These are phyloP conservation scores for Polypterus bichir DNA, from an alignment of 2,113 vertebrate species.

Conservation along the genomic window DNA sequence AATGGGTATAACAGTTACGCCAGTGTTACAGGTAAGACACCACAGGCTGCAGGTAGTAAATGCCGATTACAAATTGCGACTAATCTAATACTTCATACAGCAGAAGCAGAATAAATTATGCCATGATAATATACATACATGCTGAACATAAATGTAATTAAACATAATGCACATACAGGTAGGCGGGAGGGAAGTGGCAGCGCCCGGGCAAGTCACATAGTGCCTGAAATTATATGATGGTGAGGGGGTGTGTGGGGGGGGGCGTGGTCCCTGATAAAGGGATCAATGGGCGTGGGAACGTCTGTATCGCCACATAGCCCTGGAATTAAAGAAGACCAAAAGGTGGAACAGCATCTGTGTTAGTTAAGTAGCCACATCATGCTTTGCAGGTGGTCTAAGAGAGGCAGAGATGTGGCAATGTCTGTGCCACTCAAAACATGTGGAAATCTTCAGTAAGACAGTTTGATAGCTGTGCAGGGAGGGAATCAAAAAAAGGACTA, in stretches of 20 bases:
- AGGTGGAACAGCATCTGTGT: no score
- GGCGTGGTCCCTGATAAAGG: neutral
- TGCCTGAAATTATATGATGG: neutral
- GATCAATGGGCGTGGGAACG: no score
- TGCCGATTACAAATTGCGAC: slow-evolving; percentile 91
- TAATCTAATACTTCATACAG: slow-evolving; percentile 96
- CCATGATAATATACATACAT: slow-evolving; percentile 84
- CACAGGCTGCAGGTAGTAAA: slow-evolving; percentile 98
- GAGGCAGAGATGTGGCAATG: no score
- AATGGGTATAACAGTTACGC: slow-evolving; percentile 94
- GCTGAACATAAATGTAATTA: slow-evolving; percentile 60
- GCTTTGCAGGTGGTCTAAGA: no score
- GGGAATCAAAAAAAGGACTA: no score
- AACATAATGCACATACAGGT: slow-evolving; percentile 63
- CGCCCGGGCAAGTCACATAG: neutral
- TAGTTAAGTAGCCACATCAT: no score
- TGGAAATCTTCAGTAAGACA: no score
- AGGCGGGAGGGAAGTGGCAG: slow-evolving; percentile 25
- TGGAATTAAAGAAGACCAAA: no score
- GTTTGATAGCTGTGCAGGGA: no score
- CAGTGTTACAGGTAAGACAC: slow-evolving; percentile 98
- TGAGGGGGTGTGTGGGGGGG: neutral
- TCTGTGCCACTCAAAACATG: no score
- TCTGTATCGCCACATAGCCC: no score
- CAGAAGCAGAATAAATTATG: slow-evolving; percentile 99